Evolutionary conservation across 2,797 vertebrate genomes (phyloP).

Genomic region (Brachyrhaphis roseni): DNA sequence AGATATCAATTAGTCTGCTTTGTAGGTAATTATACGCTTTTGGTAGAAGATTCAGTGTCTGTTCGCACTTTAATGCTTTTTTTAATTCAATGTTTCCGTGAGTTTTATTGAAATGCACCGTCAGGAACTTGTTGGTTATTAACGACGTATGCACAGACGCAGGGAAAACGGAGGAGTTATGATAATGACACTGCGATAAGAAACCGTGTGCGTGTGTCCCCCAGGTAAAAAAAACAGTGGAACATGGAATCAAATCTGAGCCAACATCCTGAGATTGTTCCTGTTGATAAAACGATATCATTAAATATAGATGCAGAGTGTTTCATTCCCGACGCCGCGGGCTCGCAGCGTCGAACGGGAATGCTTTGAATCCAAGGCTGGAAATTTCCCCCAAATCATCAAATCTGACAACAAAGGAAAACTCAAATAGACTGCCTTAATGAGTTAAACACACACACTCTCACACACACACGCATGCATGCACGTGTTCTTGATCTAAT

Average conservation of each 20-base stretch:
- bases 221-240: constrained; percentile 79
- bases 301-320: constrained; percentile 84
- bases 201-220: constrained; percentile 71
- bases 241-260: constrained; percentile 83
- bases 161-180: constrained; percentile 38
- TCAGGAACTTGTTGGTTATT: constrained; percentile 70
- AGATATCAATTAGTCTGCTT: constrained; percentile 2
- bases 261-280: constrained; percentile 83
- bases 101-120: constrained; percentile 40
- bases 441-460: constrained; percentile 74
- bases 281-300: constrained; percentile 87
- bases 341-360: constrained; percentile 70
- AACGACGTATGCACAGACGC: constrained; percentile 31
- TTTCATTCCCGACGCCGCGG: constrained; percentile 77
- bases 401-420: constrained; percentile 87
- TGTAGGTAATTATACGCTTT: neutral
- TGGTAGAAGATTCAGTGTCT: neutral
- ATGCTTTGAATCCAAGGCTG: constrained; percentile 81
- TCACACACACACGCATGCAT: constrained; percentile 32
- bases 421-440: constrained; percentile 80
- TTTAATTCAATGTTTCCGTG: neutral
- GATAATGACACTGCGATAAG: constrained; percentile 53
- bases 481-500: constrained; percentile 65
- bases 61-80: neutral
- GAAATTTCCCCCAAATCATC: constrained; percentile 86